Percentiles rank a stretch among this genome's conserved stretches.
These are phyloP conservation scores for Elysia crispata DNA, from an alignment of 2,888 invertebrate species.

Conservation along the genomic window DNA sequence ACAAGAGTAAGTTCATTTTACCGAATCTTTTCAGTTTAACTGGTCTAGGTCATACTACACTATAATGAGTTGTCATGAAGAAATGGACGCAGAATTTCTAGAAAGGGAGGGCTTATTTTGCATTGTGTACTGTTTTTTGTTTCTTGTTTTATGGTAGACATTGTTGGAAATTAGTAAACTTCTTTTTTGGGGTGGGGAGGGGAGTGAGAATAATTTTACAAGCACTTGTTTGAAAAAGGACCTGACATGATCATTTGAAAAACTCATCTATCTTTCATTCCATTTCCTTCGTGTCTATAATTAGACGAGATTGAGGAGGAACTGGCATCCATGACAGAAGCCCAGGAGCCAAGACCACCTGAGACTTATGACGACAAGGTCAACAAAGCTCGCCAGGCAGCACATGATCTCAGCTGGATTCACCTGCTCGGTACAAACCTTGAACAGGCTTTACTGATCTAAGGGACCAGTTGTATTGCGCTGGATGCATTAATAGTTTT, in stretches of 20 bases:
- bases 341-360: conserved; percentile 70
- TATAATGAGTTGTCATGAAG: too few species aligned
- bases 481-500: too few species aligned
- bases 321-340: conserved; percentile 73
- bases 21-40: background rate
- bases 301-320: conserved; percentile 76
- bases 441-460: background rate
- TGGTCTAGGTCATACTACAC: too few species aligned
- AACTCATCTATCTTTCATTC: background rate
- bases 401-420: conserved; percentile 72
- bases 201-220: background rate
- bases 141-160: background rate
- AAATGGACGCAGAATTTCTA: background rate
- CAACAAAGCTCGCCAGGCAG: conserved; percentile 63
- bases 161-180: background rate
- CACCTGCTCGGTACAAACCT: conserved; percentile 70
- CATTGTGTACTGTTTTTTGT: background rate
- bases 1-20: conserved; percentile 68
- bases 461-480: too few species aligned
- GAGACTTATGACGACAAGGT: conserved; percentile 75
- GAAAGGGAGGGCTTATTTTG: background rate
- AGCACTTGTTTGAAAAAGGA: background rate
- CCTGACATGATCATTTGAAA: too few species aligned
- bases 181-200: too few species aligned
- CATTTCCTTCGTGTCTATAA: background rate